A percentile compares a stretch with the other conserved stretches of the same genome.
phyloP scores from a whole-genome alignment of 2,888 invertebrate species.

The Lampropteryx suffumata region DNA sequence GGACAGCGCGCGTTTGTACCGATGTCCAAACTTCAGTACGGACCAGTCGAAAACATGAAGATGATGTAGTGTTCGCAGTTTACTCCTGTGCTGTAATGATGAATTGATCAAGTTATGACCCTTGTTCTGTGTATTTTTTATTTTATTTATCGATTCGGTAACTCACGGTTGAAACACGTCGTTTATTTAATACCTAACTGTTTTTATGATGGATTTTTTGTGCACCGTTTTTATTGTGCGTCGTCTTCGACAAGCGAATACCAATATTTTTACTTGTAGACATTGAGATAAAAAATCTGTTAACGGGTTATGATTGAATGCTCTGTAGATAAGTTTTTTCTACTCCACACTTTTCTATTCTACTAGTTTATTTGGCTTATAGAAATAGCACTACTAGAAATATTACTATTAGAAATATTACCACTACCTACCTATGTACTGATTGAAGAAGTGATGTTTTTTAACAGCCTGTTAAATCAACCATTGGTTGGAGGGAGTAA shows the following conservation, averaged over 20 bases:
- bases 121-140: constrained; percentile 48
- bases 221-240: constrained; percentile 19
- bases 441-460: no score
- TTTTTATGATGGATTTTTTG: constrained; percentile 31
- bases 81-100: constrained; percentile 62
- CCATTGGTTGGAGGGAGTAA: no score
- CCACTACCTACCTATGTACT: no score
- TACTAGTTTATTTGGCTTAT: constrained; percentile 4
- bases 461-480: no score
- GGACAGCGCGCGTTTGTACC: constrained; percentile 68
- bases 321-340: not conserved
- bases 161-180: constrained; percentile 36
- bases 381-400: no score
- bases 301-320: constrained; percentile 9
- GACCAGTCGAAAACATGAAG: constrained; percentile 41
- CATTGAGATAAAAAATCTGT: constrained; percentile 7
- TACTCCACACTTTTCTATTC: no score
- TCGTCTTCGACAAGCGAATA: constrained; percentile 20
- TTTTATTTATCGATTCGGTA: constrained; percentile 49
- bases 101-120: constrained; percentile 59
- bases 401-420: no score
- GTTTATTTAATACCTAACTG: constrained; percentile 33
- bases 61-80: constrained; percentile 67
- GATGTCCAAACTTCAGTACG: constrained; percentile 39
- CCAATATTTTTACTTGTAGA: constrained; percentile 11